Evolutionary conservation across 2,797 vertebrate genomes (phyloP), one percentile per base, ranked within the genome.

Genomic region (Cuculus canorus): DNA sequence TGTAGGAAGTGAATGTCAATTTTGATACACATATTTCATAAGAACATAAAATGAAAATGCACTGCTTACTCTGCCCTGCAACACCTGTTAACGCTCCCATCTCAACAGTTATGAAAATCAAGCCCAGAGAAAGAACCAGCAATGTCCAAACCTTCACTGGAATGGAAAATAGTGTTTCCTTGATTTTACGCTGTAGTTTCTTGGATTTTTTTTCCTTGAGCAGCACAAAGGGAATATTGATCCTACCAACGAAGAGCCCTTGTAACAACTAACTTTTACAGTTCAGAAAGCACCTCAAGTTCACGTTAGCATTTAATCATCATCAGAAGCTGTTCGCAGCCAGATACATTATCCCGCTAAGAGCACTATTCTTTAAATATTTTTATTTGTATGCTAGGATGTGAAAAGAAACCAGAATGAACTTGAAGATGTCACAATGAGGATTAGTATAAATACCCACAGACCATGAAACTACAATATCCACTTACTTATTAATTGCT

Each of bases 41-140:
- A 79, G 79, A 81, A 79, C n/a, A 66, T 39, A 23, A 91, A 71
- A 64, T 54, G 59, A 71, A 94, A 94, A 88, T 11, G 30, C 54
- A 59, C 65, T 59, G 72, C 88, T 59, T 43, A 69, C 90, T 95
- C 87, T 95, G 86, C 90, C 90, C 92, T 86, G 69, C 16, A 87
- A 91, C 92, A 92, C 82, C 86, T 79, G 80, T 24, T 93, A 86
- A 88, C 3, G 33, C 65, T 83, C 75, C 61, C 65, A 35, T 37
- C 82, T 88, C 85, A 72, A 68, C 82, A 39, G 25, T 64, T 88
- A 71, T 0, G 17, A 91, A 95, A 93, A 91, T 83, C 79, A 93
- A 89, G 65, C 54, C 60, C 72, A 88, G 41, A 84, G 61, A 93
- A 95, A 91, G 47, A 94, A 86, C 37, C 70, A 52, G 28, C 9